phyloP scores from a whole-genome alignment of 2,113 vertebrate genomes.

The human (Homo sapiens) region DNA sequence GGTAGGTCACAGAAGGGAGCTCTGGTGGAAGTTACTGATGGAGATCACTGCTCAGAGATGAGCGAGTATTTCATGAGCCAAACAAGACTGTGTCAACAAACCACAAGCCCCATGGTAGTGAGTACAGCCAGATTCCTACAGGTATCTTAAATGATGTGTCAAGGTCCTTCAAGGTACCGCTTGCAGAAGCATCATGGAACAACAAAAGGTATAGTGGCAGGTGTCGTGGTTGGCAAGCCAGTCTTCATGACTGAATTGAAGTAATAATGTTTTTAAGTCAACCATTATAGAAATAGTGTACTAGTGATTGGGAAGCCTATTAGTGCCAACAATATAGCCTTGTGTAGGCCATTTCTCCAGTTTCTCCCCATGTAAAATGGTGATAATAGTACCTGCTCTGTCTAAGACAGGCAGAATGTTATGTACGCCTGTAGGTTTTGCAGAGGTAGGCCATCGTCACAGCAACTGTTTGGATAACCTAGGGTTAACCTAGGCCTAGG shows the following conservation, averaged over 20 bases:
- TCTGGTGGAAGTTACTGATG: background rate
- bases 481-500: background rate
- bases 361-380: background rate
- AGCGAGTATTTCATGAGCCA: background rate
- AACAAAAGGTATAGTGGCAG: background rate
- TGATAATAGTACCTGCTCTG: background rate
- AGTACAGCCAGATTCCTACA: background rate
- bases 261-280: no score
- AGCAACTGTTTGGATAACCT: background rate
- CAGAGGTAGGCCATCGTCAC: background rate
- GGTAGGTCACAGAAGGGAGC: background rate
- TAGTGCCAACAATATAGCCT: background rate
- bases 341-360: background rate
- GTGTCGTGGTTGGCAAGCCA: background rate
- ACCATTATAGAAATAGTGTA: no score
- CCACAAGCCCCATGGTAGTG: background rate
- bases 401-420: background rate
- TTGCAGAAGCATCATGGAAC: background rate
- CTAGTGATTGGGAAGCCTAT: background rate
- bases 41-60: background rate
- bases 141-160: background rate
- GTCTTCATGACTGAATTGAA: no score
- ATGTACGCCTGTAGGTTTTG: background rate
- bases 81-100: background rate
- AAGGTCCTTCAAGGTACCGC: background rate